A percentile compares a stretch with the other conserved stretches of the same genome.
Evolutionary conservation across 2,113 vertebrate species (phyloP).

Genomic region (Indri indri): DNA sequence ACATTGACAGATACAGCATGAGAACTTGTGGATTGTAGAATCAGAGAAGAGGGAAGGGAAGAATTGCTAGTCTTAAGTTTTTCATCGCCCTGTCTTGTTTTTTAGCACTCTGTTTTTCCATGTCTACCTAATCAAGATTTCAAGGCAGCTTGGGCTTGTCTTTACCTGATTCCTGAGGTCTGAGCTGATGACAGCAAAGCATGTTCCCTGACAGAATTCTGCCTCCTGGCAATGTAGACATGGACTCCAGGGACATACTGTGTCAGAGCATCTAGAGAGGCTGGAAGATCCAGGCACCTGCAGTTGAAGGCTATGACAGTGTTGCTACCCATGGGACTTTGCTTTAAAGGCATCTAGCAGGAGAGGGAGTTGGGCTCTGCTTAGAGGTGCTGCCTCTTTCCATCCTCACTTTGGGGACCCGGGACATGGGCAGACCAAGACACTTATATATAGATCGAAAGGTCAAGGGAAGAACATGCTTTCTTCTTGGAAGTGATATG

Average conservation of each 20-base stretch:
- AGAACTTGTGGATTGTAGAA: not conserved
- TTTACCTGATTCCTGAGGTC: constrained; percentile 51
- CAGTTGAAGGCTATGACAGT: not conserved
- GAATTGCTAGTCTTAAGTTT: not conserved
- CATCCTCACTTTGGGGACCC: not conserved
- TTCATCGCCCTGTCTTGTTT: not conserved
- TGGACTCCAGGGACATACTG: not conserved
- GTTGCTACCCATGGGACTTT: not conserved
- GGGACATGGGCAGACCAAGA: not conserved
- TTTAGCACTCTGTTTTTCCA: not conserved
- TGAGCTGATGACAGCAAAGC: constrained; percentile 55
- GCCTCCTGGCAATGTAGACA: constrained; percentile 50
- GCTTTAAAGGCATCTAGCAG: not conserved
- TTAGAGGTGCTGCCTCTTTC: not conserved
- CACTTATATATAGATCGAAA: constrained; percentile 48
- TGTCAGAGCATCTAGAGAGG: not conserved
- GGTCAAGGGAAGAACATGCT: constrained; percentile 71
- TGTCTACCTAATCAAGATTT: not conserved
- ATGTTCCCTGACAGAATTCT: constrained; percentile 48
- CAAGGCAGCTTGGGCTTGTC: not conserved
- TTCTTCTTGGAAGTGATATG: constrained; percentile 24
- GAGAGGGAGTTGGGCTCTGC: not conserved
- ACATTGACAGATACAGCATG: not conserved
- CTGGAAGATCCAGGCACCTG: not conserved
- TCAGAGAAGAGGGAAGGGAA: not conserved